A percentile compares a stretch with the other conserved stretches of the same genome.
Conservation (phyloP, 2,113 vertebrate species). For the Cephalopterus ornatus region DNA sequence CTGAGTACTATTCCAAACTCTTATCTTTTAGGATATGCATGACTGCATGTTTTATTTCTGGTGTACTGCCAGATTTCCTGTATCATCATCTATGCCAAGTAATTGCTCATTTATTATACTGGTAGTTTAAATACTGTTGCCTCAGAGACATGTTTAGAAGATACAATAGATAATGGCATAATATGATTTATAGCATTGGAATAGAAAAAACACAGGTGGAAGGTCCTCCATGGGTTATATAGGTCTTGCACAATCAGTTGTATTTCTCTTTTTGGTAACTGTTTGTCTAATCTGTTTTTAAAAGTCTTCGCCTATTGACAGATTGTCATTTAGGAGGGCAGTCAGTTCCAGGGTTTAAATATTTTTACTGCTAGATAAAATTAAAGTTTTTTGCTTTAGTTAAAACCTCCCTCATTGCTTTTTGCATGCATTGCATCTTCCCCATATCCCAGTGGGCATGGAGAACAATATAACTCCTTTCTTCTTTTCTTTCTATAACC, state of each 20-base stretch:
- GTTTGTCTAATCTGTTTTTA: not conserved
- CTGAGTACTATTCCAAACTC: not conserved
- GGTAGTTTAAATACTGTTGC: not conserved
- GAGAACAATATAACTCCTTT: not conserved
- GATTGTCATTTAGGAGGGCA: not conserved
- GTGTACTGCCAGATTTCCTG: not conserved
- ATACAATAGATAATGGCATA: not conserved
- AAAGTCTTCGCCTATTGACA: not conserved
- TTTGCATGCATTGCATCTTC: not conserved
- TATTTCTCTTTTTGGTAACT: not conserved
- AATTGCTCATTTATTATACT: constrained; percentile 46
- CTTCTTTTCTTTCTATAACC: not conserved
- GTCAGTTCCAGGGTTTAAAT: not conserved
- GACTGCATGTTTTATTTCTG: constrained; percentile 20
- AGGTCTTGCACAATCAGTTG: not conserved
- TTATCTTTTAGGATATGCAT: not conserved
- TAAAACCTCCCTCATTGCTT: not conserved
- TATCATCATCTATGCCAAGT: constrained; percentile 18
- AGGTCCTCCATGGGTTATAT: rapidly evolving
- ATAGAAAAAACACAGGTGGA: not conserved
- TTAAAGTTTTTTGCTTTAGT: not conserved
- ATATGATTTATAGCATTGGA: not conserved
- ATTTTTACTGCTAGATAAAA: not conserved
- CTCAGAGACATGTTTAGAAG: not conserved
- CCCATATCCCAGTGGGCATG: rapidly evolving